A percentile compares a stretch with the other conserved stretches of the same genome.
These are phyloP conservation scores for Hyalella azteca DNA, from an alignment of 2,888 invertebrate species.

Conservation along the genomic window DNA sequence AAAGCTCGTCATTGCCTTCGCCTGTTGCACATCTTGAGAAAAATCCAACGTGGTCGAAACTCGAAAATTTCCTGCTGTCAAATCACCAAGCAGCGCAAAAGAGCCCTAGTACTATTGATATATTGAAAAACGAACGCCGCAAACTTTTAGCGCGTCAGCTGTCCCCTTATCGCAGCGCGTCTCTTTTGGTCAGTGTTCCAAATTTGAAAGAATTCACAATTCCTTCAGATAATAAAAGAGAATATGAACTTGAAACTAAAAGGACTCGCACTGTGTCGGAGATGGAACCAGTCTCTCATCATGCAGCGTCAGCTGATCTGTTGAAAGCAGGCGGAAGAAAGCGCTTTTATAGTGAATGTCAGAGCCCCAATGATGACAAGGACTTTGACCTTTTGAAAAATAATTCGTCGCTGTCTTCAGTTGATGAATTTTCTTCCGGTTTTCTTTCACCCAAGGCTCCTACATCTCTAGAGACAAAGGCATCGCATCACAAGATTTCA, in stretches of 20 bases:
- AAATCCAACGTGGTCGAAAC: background rate
- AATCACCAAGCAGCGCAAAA: background rate
- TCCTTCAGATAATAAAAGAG: background rate
- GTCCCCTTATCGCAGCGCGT: background rate
- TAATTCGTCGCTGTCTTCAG: too few species aligned
- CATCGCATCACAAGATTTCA: too few species aligned
- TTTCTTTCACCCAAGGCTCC: too few species aligned
- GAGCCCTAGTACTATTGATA: background rate
- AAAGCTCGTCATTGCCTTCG: background rate
- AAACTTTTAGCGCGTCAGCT: background rate
- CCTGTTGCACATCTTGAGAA: background rate
- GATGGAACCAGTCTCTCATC: background rate
- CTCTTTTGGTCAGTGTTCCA: background rate
- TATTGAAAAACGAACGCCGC: background rate
- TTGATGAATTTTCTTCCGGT: too few species aligned
- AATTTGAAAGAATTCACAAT: background rate
- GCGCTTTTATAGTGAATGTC: background rate
- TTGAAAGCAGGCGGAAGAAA: background rate
- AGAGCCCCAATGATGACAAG: background rate
- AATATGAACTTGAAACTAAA: background rate
- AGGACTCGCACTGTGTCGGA: background rate
- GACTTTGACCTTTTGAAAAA: too few species aligned
- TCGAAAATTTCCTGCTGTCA: background rate
- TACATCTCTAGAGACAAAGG: too few species aligned
- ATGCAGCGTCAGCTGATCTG: background rate